phyloP scores from a whole-genome alignment of 2,113 vertebrate species.

The Anas platyrhynchos region DNA sequence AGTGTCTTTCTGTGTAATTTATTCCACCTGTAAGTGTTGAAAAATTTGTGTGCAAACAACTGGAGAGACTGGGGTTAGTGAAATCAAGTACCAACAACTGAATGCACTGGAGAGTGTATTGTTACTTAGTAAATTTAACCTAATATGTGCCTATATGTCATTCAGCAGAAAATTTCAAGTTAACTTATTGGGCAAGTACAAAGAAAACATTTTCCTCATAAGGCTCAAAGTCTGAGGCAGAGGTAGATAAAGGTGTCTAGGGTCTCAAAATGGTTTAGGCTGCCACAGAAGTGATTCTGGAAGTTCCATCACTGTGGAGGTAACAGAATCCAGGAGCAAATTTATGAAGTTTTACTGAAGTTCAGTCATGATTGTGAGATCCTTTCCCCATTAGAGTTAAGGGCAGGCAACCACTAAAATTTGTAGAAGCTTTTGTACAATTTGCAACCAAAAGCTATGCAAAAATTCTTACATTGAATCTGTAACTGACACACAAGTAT shows the following conservation, averaged over 20 bases:
- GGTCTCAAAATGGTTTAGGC: no score
- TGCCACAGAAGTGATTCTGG: no score
- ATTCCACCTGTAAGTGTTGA: not conserved
- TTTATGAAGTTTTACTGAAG: no score
- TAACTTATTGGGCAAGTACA: not conserved
- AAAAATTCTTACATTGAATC: not conserved
- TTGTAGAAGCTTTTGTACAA: not conserved
- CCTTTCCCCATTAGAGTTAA: no score
- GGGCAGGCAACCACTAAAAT: not conserved
- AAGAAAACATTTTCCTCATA: not conserved
- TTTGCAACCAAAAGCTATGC: not conserved
- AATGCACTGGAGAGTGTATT: fast-evolving
- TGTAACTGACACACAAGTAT: not conserved
- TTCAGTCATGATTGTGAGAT: no score
- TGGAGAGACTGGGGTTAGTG: not conserved
- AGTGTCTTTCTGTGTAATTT: not conserved
- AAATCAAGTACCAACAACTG: not conserved
- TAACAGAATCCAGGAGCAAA: no score
- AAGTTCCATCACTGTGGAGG: no score
- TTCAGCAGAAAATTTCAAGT: not conserved
- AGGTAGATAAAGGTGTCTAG: fast-evolving
- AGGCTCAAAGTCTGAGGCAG: not conserved
- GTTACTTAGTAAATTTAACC: not conserved
- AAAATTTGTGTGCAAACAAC: not conserved
- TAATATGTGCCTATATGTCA: fast-evolving